These are phyloP conservation scores for Fragum fragum DNA, from an alignment of 2,888 invertebrate genomes.

Conservation along the genomic window DNA sequence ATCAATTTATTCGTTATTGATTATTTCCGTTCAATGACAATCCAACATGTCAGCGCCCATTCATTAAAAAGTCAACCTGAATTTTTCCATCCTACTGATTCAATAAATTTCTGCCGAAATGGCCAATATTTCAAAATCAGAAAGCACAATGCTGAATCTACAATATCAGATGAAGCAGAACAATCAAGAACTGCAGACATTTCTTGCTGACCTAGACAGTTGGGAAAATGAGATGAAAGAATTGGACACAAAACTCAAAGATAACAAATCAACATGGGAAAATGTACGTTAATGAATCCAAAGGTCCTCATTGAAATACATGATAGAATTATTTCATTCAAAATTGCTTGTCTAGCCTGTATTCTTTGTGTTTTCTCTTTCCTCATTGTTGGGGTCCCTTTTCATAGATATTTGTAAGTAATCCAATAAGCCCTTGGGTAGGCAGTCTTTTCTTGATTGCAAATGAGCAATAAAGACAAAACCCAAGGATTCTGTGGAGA, in stretches of 20 bases:
- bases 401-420: no score
- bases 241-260: constrained; percentile 78
- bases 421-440: no score
- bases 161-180: constrained; percentile 92
- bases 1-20: not conserved
- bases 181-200: constrained; percentile 91
- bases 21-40: not conserved
- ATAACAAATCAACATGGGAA: constrained; percentile 55
- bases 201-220: constrained; percentile 90
- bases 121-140: constrained; percentile 66
- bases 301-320: no score
- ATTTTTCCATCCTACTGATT: not conserved
- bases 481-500: no score
- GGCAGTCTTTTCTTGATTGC: no score
- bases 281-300: no score
- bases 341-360: no score
- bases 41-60: constrained; percentile 32
- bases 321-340: no score
- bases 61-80: not conserved
- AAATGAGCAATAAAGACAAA: no score
- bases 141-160: constrained; percentile 89
- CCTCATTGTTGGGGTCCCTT: no score
- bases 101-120: constrained; percentile 39
- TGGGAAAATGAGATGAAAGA: constrained; percentile 85
- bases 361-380: no score